Evolutionary conservation across 2,888 invertebrate genomes (phyloP), one percentile per base, ranked within the genome.

Genomic region (Spialia ferax): DNA sequence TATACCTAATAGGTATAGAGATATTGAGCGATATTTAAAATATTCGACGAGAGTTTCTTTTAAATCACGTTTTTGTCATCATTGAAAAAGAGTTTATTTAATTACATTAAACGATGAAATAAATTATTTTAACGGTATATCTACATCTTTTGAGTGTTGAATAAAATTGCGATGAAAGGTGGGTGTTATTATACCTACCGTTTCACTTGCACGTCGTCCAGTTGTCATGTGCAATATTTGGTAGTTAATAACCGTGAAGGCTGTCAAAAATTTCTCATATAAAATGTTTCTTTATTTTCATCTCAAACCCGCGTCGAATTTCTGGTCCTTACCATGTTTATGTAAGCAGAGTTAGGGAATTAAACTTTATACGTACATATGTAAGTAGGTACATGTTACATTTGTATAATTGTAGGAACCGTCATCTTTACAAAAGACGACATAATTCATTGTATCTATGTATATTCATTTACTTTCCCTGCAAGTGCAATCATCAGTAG

Each of bases 221-320:
- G 79, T 80, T 86, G 84, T 87, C 85, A 82, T 72, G 79, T 73
- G 79, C 74, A 75, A 82, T 81, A 82, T 85, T 87, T 86, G 85
- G 83, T 77, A 75, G 79, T 84, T 83, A 83, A 84, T 84, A 87
- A 84, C 78, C 70, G 70, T 72, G 73, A 69, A 70, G 38, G 70
- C 74, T 70, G 72, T 68, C 72, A 71, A 69, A 66, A 69, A 69
- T 61, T 61, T 15, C 56, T 61, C 59, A 38, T 42, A 66, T 45
- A 48, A 29, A 35, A 55, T 63, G 42, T 55, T 63, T 52, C 62
- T 38, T 50, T 13, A 52, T 62, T 62, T 66, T 60, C 29, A 45
- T 52, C 59, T 59, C 52, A 22, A 42, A 66, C 26, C 59, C 54
- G 60, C 20, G 35, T 42, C 66, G 54, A 66, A 60, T 66, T 32